Evolutionary conservation across 2,888 invertebrate species (phyloP).

Genomic region (Oxycera nigricornis): DNA sequence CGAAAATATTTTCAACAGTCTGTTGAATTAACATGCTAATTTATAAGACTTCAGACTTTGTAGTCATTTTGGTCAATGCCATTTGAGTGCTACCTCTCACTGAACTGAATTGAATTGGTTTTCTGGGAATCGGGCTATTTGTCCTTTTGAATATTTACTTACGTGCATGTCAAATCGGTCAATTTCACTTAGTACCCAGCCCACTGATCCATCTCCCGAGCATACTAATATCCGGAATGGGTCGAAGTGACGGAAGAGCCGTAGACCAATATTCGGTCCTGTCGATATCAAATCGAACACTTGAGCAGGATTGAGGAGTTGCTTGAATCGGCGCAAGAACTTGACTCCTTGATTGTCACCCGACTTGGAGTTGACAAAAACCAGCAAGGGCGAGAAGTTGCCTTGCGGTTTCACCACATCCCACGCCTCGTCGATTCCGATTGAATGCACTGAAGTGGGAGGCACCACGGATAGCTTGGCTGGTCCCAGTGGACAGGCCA

Average conservation of each 20-base stretch:
- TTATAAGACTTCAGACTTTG: too few relatives aligned
- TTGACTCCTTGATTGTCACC: slow-evolving; percentile 98
- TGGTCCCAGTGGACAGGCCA: slow-evolving; percentile 85
- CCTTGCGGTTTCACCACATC: slow-evolving; percentile 77
- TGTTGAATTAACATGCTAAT: too few relatives aligned
- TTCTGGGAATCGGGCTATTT: too few relatives aligned
- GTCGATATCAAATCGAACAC: slow-evolving; percentile 95
- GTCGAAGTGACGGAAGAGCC: slow-evolving; percentile 93
- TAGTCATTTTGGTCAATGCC: too few relatives aligned
- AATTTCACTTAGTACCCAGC: slow-evolving; percentile 97
- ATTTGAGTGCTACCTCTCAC: too few relatives aligned
- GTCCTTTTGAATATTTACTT: too few relatives aligned
- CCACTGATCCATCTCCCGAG: slow-evolving; percentile 97
- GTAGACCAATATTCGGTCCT: slow-evolving; percentile 82
- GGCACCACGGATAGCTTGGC: slow-evolving; percentile 92
- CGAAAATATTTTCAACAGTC: too few relatives aligned
- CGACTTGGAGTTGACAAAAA: slow-evolving; percentile 97
- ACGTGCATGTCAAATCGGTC: slow-evolving; percentile 95
- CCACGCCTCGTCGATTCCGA: slow-evolving; percentile 91
- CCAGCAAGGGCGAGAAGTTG: slow-evolving; percentile 77
- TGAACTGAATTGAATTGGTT: not conserved
- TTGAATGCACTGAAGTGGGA: slow-evolving; percentile 89
- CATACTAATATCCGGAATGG: slow-evolving; percentile 95
- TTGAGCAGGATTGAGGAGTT: slow-evolving; percentile 95
- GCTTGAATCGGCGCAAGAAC: slow-evolving; percentile 92